Percentiles rank a stretch among this genome's conserved stretches.
Conservation (phyloP, 2,797 vertebrate genomes). For the Chrysocyon brachyurus region DNA sequence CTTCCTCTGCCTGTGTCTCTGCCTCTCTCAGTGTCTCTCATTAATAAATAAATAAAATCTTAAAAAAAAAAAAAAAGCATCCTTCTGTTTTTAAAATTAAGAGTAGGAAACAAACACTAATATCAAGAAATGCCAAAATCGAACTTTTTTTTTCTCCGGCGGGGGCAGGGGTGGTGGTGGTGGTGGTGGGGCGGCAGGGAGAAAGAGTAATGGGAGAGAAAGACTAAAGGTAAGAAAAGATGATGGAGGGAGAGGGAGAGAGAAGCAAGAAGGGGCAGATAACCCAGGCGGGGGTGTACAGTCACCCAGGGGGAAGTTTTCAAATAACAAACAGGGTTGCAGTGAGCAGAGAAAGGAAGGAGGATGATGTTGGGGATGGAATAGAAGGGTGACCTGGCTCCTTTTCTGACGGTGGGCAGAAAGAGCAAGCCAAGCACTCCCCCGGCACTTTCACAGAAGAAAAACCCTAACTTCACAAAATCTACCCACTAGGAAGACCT, state of each 20-base stretch:
- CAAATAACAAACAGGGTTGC: background rate
- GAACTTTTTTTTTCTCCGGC: background rate
- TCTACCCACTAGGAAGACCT: background rate
- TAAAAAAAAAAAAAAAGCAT: background rate
- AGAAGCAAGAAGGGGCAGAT: background rate
- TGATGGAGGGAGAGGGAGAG: background rate
- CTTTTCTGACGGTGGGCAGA: background rate
- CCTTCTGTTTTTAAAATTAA: constrained; percentile 28
- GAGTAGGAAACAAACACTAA: background rate
- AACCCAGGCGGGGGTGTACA: background rate
- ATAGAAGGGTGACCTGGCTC: rapidly evolving
- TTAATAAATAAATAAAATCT: too few species aligned
- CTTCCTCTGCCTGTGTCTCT: too few species aligned
- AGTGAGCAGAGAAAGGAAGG: background rate
- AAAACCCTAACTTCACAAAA: background rate
- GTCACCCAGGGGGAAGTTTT: background rate
- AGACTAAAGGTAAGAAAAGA: background rate
- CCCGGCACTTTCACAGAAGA: background rate
- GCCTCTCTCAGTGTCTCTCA: too few species aligned
- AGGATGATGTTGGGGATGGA: too few species aligned
- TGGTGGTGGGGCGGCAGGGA: too few species aligned
- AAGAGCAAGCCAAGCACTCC: background rate
- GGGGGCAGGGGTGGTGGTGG: too few species aligned
- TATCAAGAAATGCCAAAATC: background rate
- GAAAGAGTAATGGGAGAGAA: background rate